phyloP scores from a whole-genome alignment of 2,797 vertebrate genomes.

The Neoniphon sammara region DNA sequence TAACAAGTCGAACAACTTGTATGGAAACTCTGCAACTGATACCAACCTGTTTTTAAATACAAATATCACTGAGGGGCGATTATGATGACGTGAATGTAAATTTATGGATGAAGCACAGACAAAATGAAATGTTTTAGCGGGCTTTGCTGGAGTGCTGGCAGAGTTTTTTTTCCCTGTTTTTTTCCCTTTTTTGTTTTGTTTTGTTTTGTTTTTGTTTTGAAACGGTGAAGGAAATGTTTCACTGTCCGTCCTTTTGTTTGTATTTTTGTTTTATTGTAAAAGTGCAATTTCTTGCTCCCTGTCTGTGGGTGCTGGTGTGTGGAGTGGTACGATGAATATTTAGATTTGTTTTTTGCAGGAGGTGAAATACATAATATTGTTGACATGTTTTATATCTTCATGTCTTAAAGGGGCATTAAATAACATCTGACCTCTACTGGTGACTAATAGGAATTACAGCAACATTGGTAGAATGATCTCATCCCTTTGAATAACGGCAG shows the following conservation, averaged over 20 bases:
- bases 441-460: too few species aligned
- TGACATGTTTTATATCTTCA: too few species aligned
- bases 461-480: too few species aligned
- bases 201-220: too few species aligned
- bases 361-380: too few species aligned
- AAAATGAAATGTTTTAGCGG: not conserved
- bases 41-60: slow-evolving; percentile 6
- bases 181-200: not conserved
- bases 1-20: not conserved
- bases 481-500: too few species aligned
- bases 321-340: not conserved
- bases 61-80: not conserved
- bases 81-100: slow-evolving; percentile 51
- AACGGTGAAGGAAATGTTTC: too few species aligned
- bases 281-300: slow-evolving; percentile 3
- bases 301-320: not conserved
- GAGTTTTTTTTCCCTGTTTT: not conserved
- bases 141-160: not conserved
- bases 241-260: too few species aligned
- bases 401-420: too few species aligned
- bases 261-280: too few species aligned
- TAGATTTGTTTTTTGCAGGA: not conserved
- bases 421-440: too few species aligned
- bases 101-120: slow-evolving; percentile 7
- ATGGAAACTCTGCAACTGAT: too few species aligned